Base-by-base conservation (phyloP, 2,888 invertebrate genomes). In the Venusia cambrica region DNA sequence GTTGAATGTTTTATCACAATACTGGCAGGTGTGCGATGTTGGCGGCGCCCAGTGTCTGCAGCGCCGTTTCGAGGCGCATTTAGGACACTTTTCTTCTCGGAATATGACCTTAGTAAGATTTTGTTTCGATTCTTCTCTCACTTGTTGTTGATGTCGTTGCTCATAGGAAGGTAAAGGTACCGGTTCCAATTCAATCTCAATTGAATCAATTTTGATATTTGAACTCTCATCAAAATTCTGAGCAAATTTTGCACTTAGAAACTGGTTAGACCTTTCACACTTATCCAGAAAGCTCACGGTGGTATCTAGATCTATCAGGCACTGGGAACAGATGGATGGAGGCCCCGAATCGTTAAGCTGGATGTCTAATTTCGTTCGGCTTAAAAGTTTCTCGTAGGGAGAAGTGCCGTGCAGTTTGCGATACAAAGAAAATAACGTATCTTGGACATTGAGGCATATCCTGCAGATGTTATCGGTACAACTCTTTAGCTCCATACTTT, bases 1-100 rank as follows among this genome's bases (percentile, higher is more conserved):
- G 6, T 48, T 66, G 28, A 77, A 76, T 2, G 60, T 48, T 51
- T 73, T 77, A 2, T 52, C 40, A 25, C 77, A 76, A 19, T 62
- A 50, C 4, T 60, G 62, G 36, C 76, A 76, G 1, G 57, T 60
- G 42, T 56, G 56, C 0, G 47, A 22, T 0, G 38, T 7, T 0
- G 62, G 60, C 1, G 63, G 64, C 3, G 55, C 21, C 63, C 65
- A 57, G 42, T 70, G 72, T 10, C 10, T 44, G 44, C 72, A 73
- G 13, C 69, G 62, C 0, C 65, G 54, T 37, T 46, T 49, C 0
- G 71, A 63, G 0, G 62, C 62, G 14, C 73, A 73, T 20, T 60
- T 48, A 5, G 31, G 39, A 32, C 71, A 71, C 4, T 38, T 37
- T 5, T 43, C 30, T 5, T 39, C 41, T 1, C 33, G 39, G 4